A percentile compares a stretch with the other conserved stretches of the same genome.
phyloP scores from a whole-genome alignment of 2,888 invertebrate species.

The Lasiommata megera region DNA sequence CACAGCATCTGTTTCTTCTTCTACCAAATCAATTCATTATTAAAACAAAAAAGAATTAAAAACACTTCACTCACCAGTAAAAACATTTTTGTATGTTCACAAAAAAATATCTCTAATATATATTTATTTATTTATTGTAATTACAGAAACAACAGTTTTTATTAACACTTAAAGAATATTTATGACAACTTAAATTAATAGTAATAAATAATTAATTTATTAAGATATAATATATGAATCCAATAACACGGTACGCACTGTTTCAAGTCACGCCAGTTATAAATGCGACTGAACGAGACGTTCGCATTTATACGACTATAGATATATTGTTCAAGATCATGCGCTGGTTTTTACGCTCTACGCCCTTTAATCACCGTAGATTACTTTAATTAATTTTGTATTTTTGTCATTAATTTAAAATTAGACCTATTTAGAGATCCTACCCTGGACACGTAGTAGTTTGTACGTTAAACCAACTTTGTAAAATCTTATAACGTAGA shows the following conservation, averaged over 20 bases:
- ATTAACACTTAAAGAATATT: neutral
- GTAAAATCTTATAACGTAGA: too few species aligned
- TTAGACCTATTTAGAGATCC: too few species aligned
- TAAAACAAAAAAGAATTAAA: too few species aligned
- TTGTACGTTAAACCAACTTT: too few species aligned
- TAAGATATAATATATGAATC: neutral
- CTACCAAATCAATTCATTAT: too few species aligned
- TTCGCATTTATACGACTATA: slow-evolving; percentile 30
- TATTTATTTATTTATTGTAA: neutral
- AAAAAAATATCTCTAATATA: too few species aligned
- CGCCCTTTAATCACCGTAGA: slow-evolving; percentile 25
- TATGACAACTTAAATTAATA: neutral
- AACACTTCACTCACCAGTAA: slow-evolving; percentile 6
- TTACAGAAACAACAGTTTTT: neutral
- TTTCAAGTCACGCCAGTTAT: slow-evolving; percentile 11
- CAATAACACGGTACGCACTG: slow-evolving; percentile 20
- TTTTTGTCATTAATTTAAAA: neutral
- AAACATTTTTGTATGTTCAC: slow-evolving; percentile 1
- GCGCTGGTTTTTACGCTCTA: slow-evolving; percentile 30
- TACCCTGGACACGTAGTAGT: too few species aligned
- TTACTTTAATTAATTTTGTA: slow-evolving; percentile 2
- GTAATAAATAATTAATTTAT: neutral
- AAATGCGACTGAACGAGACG: slow-evolving; percentile 1
- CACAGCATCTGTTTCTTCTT: too few species aligned
- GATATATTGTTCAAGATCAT: slow-evolving; percentile 20